A percentile compares a stretch with the other conserved stretches of the same genome.
Evolutionary conservation across 53 echinoderm and acorn worm genomes (phyloP).

Genomic region (Paracentrotus lividus): DNA sequence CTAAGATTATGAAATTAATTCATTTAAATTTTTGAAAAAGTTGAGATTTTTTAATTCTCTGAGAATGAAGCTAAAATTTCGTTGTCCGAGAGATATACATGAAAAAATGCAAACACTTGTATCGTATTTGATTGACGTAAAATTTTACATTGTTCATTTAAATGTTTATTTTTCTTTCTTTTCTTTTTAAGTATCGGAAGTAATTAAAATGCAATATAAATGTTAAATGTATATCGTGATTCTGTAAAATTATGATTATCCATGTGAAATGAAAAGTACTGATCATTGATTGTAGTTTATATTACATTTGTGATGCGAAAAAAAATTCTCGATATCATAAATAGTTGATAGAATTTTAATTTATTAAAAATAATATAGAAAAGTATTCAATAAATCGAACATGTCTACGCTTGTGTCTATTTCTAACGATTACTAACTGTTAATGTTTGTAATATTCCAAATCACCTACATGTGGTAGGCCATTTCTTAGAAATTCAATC

Average conservation of each 20-base stretch:
- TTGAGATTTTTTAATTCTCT: too few species aligned
- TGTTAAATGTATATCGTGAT: background rate
- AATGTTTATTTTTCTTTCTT: background rate
- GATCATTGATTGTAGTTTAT: background rate
- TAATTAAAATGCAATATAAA: background rate
- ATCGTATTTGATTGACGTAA: too few species aligned
- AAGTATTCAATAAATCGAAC: background rate
- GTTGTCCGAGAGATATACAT: too few species aligned
- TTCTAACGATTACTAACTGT: background rate
- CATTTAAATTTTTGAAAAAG: too few species aligned
- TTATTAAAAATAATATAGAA: slow-evolving; percentile 37
- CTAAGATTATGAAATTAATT: too few species aligned
- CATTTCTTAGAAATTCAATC: too few species aligned
- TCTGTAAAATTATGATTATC: background rate
- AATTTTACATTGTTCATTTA: too few species aligned
- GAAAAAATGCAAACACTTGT: too few species aligned
- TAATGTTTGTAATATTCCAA: too few species aligned
- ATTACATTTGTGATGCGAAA: background rate
- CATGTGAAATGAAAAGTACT: background rate
- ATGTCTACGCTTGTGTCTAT: background rate
- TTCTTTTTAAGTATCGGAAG: background rate
- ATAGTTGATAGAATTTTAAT: slow-evolving; percentile 2
- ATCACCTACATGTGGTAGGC: too few species aligned
- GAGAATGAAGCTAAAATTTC: too few species aligned
- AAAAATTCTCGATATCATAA: background rate